These are phyloP conservation scores for Athalia cordata DNA, from an alignment of 2,888 invertebrate genomes.

Conservation along the genomic window DNA sequence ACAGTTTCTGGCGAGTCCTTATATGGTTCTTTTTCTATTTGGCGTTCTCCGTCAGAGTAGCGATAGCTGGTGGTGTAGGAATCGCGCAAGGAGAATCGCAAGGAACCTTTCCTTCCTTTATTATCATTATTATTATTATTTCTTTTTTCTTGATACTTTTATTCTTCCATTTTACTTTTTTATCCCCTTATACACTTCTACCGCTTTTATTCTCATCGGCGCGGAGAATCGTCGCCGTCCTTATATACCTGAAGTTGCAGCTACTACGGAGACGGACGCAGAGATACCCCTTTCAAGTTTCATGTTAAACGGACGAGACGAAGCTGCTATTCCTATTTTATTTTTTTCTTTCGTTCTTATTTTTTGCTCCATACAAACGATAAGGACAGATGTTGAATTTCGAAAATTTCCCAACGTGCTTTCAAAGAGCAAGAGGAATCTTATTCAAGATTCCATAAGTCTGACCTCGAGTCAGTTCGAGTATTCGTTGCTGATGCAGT, in stretches of 20 bases:
- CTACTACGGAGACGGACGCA: background rate
- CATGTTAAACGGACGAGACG: too few species aligned
- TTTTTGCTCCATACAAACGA: too few species aligned
- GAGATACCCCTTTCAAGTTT: too few species aligned
- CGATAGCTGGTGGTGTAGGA: background rate
- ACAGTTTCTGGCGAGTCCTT: constrained; percentile 40
- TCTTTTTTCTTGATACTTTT: background rate
- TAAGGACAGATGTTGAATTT: too few species aligned
- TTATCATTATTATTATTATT: background rate
- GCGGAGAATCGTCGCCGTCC: background rate
- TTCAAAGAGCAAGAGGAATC: too few species aligned
- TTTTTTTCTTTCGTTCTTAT: too few species aligned
- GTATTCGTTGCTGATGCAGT: background rate
- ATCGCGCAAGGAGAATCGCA: constrained; percentile 23
- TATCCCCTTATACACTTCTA: background rate
- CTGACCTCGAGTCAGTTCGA: too few species aligned
- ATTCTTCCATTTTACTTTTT: background rate
- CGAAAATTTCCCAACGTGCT: too few species aligned
- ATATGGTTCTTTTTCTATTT: constrained; percentile 45
- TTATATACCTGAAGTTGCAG: background rate
- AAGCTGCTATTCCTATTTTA: too few species aligned
- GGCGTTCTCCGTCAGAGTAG: background rate
- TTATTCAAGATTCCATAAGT: too few species aligned
- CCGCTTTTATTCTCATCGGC: background rate
- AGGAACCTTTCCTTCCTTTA: background rate